Evolutionary conservation across 2,113 vertebrate species (phyloP).

Genomic region (Aptenodytes forsteri): DNA sequence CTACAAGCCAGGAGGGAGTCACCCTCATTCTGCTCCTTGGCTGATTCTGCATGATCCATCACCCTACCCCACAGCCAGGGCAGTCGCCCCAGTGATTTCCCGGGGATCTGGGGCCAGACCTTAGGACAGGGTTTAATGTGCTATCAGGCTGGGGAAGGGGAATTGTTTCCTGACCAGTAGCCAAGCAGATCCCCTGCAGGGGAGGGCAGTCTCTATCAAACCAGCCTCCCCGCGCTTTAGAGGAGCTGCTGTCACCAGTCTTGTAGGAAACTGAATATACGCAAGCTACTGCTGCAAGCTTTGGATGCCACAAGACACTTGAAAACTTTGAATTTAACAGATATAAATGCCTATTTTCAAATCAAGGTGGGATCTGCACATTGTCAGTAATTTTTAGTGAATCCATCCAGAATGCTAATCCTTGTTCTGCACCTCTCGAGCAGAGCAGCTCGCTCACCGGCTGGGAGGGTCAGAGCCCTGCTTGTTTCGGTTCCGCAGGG

Average conservation of each 20-base stretch:
- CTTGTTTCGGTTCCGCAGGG: fast-evolving
- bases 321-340: fast-evolving
- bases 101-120: not conserved
- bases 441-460: fast-evolving
- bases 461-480: not conserved
- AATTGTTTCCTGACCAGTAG: not conserved
- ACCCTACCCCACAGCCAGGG: not conserved
- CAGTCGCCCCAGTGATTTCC: not conserved
- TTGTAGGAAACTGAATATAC: not conserved
- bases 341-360: not conserved
- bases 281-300: not conserved
- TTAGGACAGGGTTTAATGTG: not conserved
- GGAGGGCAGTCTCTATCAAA: not conserved
- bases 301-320: not conserved
- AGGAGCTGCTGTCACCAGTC: not conserved
- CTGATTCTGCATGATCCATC: not conserved
- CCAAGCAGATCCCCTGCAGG: not conserved
- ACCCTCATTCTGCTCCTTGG: not conserved
- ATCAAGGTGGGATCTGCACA: not conserved
- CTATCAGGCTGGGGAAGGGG: not conserved
- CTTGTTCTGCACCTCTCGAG: fast-evolving
- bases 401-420: not conserved
- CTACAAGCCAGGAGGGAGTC: not conserved
- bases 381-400: not conserved
- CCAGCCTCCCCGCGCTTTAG: fast-evolving